These are phyloP conservation scores for Peromyscus aztecus DNA, from an alignment of 2,797 vertebrate species.

Conservation along the genomic window DNA sequence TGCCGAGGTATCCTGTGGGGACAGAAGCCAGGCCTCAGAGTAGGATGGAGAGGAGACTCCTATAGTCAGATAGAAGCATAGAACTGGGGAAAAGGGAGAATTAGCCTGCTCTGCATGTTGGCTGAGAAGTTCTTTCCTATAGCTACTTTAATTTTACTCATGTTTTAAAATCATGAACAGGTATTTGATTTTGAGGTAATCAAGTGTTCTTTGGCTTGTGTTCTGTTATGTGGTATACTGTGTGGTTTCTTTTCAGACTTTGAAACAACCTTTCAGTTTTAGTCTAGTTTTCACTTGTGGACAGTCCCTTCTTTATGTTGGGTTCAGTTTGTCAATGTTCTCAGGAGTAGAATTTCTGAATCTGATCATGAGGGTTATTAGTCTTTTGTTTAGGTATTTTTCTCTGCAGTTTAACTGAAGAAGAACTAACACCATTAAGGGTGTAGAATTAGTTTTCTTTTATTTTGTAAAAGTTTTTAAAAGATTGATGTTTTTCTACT, in stretches of 20 bases:
- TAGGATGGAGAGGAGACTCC: neutral
- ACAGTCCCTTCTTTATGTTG: neutral
- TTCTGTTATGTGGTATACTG: neutral
- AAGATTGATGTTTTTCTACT: neutral
- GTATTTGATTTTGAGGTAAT: neutral
- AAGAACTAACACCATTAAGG: neutral
- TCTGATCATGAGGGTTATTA: neutral
- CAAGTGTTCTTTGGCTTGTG: neutral
- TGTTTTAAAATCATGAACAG: neutral
- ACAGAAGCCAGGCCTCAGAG: neutral
- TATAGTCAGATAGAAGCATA: neutral
- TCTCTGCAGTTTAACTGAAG: neutral
- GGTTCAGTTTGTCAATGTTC: neutral
- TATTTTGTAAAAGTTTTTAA: neutral
- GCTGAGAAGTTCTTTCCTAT: neutral
- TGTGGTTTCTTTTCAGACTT: neutral
- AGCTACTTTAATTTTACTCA: neutral
- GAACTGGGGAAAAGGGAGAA: neutral
- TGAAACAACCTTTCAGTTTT: neutral
- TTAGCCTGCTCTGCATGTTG: too few species aligned
- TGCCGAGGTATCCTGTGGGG: neutral
- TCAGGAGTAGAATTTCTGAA: neutral
- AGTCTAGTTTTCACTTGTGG: neutral
- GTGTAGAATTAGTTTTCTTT: neutral
- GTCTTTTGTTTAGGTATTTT: neutral